Evolutionary conservation across 2,797 vertebrate genomes (phyloP).

Genomic region (Linurgus olivaceus): DNA sequence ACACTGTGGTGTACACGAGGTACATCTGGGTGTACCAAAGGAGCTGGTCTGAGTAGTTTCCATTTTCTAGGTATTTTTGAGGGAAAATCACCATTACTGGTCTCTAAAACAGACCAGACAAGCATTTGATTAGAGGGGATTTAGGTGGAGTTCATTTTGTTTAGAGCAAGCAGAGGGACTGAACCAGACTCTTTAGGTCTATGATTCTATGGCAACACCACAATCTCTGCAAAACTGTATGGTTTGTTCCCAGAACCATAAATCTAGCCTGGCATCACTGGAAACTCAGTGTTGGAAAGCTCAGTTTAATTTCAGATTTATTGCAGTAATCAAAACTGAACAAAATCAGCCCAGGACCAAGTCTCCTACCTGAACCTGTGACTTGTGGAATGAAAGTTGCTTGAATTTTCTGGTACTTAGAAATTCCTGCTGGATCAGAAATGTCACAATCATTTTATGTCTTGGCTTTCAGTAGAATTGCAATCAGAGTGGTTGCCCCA

Average conservation of each 20-base stretch:
- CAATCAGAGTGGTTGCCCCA: conserved; percentile 12
- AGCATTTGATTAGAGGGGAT: background rate
- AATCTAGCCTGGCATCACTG: conserved; percentile 45
- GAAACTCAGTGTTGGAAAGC: conserved; percentile 36
- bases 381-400: conserved; percentile 15
- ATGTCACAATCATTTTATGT: conserved; percentile 36
- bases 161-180: background rate
- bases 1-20: background rate
- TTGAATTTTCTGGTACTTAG: conserved; percentile 26
- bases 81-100: background rate
- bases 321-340: conserved; percentile 48
- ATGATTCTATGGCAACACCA: conserved; percentile 60
- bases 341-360: background rate
- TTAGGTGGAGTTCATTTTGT: background rate
- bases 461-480: conserved; percentile 22
- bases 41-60: background rate
- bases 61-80: background rate
- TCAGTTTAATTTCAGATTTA: conserved; percentile 51
- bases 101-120: background rate
- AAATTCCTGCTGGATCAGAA: conserved; percentile 60
- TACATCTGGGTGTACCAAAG: background rate
- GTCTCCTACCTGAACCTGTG: conserved; percentile 53
- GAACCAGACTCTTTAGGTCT: background rate
- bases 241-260: conserved; percentile 62
- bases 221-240: conserved; percentile 56